These are phyloP conservation scores for Xylota sylvarum DNA, from an alignment of 2,888 invertebrate genomes.

Conservation along the genomic window DNA sequence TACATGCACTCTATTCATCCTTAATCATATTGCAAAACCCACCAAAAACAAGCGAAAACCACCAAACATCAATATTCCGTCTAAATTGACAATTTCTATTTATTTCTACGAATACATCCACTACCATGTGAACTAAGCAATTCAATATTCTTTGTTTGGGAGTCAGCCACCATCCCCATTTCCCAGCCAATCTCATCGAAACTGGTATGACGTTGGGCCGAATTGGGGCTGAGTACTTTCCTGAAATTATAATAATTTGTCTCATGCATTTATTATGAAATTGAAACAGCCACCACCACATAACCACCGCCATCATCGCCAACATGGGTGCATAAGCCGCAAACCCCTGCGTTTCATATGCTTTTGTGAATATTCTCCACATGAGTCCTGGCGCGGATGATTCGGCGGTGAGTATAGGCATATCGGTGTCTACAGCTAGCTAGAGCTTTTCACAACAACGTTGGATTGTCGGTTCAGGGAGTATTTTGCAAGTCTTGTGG, in stretches of 20 bases:
- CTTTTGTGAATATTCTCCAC: conserved; percentile 52
- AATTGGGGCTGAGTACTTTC: conserved; percentile 47
- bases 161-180: too few relatives aligned
- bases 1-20: not conserved
- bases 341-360: conserved; percentile 63
- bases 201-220: not conserved
- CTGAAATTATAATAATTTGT: conserved; percentile 76
- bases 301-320: conserved; percentile 59
- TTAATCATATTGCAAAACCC: not conserved
- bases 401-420: not conserved
- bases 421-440: conserved; percentile 19
- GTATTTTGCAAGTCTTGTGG: conserved; percentile 22
- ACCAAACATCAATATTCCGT: conserved; percentile 31
- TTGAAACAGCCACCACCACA: conserved; percentile 67
- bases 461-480: not conserved
- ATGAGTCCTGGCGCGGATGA: conserved; percentile 41
- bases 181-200: not conserved
- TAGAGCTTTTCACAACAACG: not conserved
- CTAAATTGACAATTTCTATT: conserved; percentile 63
- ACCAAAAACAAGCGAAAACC: not conserved
- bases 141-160: conserved; percentile 26
- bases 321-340: conserved; percentile 61
- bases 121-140: conserved; percentile 51
- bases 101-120: conserved; percentile 21
- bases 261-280: conserved; percentile 76